Evolutionary conservation across 1,140 invertebrate species (phyloP).

Genomic region (Lepidurus arcticus): DNA sequence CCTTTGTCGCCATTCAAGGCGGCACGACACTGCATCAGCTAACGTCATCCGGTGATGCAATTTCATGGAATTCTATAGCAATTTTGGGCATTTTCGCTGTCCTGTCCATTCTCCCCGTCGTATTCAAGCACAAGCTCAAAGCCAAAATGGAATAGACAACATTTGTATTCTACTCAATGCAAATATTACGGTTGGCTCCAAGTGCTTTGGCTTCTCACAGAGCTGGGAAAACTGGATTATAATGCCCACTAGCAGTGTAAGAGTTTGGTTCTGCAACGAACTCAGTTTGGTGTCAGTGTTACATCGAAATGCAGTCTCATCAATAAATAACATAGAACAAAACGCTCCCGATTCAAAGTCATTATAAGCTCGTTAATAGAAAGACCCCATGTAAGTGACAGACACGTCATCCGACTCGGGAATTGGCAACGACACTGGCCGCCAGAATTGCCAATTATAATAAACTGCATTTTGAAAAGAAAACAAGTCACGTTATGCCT

Average conservation of each 20-base stretch:
- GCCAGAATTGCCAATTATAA: constrained; percentile 81
- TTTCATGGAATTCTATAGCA: constrained; percentile 80
- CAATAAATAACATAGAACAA: constrained; percentile 8
- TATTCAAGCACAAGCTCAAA: constrained; percentile 77
- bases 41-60: constrained; percentile 79
- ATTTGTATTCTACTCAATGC: constrained; percentile 16
- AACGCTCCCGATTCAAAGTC: background rate
- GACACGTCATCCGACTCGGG: constrained; percentile 53
- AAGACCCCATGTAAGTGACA: constrained; percentile 64
- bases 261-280: background rate
- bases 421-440: constrained; percentile 57
- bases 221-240: background rate
- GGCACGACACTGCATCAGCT: constrained; percentile 91
- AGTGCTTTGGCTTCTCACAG: background rate
- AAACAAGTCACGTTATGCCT: constrained; percentile 27
- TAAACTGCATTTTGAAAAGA: constrained; percentile 57
- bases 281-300: background rate
- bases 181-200: background rate
- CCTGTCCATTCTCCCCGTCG: constrained; percentile 81
- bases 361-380: constrained; percentile 51
- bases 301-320: background rate
- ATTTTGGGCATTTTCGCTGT: constrained; percentile 69
- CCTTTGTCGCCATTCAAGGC: constrained; percentile 94
- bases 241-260: background rate
- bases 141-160: constrained; percentile 67